phyloP scores from a whole-genome alignment of 2,113 vertebrate genomes.

The Tichodroma muraria region DNA sequence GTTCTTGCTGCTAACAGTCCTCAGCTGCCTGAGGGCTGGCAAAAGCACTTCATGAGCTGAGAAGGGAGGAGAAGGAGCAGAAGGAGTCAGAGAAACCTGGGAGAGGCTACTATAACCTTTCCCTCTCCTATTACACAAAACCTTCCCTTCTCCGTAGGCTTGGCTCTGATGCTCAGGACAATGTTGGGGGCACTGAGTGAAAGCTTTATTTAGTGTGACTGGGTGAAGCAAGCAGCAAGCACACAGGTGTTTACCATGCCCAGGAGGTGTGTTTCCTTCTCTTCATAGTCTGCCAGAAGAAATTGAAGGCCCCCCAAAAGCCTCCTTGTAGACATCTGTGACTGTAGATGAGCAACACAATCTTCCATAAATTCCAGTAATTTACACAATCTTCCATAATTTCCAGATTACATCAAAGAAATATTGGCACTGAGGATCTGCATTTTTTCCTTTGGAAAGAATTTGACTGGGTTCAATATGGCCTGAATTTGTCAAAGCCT shows the following conservation, averaged over 20 bases:
- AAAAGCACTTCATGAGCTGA: neutral
- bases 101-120: neutral
- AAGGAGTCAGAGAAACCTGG: neutral
- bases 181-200: fast-evolving
- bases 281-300: neutral
- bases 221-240: neutral
- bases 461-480: neutral
- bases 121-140: neutral
- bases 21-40: neutral
- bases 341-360: neutral
- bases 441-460: neutral
- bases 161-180: neutral
- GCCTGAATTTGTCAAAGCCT: neutral
- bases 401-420: neutral
- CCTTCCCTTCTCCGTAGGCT: neutral
- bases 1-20: neutral
- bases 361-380: neutral
- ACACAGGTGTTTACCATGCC: neutral
- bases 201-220: neutral
- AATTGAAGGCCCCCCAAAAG: neutral
- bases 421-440: neutral
- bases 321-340: neutral
- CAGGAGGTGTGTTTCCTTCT: neutral
- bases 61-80: neutral
- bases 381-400: neutral